These are phyloP conservation scores for Atta texana DNA, from an alignment of 1,140 invertebrate genomes.

Conservation along the genomic window DNA sequence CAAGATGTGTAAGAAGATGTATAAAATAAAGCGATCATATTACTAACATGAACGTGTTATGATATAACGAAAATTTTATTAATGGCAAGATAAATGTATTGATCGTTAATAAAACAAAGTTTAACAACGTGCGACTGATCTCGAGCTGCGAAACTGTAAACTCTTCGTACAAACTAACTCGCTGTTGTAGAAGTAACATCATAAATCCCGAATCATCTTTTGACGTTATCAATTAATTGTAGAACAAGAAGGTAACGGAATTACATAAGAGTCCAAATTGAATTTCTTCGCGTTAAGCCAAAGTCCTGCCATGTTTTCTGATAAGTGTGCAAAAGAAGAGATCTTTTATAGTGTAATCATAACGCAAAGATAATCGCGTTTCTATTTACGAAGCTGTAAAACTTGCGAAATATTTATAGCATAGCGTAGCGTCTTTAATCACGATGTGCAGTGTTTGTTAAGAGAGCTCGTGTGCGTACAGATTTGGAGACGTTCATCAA, in stretches of 20 bases:
- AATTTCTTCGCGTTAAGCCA: slow-evolving; percentile 32
- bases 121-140: slow-evolving; percentile 41
- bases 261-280: not conserved
- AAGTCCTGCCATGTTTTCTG: slow-evolving; percentile 46
- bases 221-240: slow-evolving; percentile 15
- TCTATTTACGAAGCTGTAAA: slow-evolving; percentile 56
- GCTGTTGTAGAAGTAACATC: slow-evolving; percentile 40
- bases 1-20: slow-evolving; percentile 49
- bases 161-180: slow-evolving; percentile 6
- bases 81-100: slow-evolving; percentile 47
- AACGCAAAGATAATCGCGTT: slow-evolving; percentile 50
- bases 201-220: slow-evolving; percentile 18
- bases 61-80: slow-evolving; percentile 51
- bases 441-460: slow-evolving; percentile 20
- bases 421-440: slow-evolving; percentile 49
- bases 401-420: slow-evolving; percentile 32
- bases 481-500: slow-evolving; percentile 31
- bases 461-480: slow-evolving; percentile 7
- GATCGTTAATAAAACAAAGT: slow-evolving; percentile 53
- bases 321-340: slow-evolving; percentile 23
- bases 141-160: slow-evolving; percentile 16
- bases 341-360: slow-evolving; percentile 42
- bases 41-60: slow-evolving; percentile 49
- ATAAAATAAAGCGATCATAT: slow-evolving; percentile 59
- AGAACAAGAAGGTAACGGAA: slow-evolving; percentile 1